phyloP scores from a whole-genome alignment of 2,888 invertebrate species.

The Acanthopleura granulata region DNA sequence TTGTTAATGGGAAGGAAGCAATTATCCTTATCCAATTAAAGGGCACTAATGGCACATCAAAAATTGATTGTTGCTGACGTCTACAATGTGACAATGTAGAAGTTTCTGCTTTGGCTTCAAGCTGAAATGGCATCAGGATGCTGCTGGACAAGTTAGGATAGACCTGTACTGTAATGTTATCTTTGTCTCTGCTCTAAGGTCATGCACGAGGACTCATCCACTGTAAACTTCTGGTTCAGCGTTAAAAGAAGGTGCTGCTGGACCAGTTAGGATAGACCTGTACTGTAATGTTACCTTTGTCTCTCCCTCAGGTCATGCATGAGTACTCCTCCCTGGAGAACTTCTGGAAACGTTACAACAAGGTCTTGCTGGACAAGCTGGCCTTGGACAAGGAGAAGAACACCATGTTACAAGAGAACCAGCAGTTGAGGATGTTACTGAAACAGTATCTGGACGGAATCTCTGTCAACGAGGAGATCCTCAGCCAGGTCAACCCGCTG shows the following conservation, averaged over 20 bases:
- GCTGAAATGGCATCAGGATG: too few relatives aligned
- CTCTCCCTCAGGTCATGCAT: slow-evolving; percentile 60
- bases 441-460: slow-evolving; percentile 71
- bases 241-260: too few relatives aligned
- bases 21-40: too few relatives aligned
- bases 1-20: too few relatives aligned
- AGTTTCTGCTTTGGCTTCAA: too few relatives aligned
- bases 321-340: slow-evolving; percentile 74
- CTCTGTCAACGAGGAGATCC: slow-evolving; percentile 69
- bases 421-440: slow-evolving; percentile 67
- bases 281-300: not conserved
- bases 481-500: slow-evolving; percentile 68
- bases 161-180: not conserved
- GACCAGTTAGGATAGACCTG: not conserved
- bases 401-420: slow-evolving; percentile 75
- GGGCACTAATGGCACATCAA: too few relatives aligned
- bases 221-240: slow-evolving; percentile 81
- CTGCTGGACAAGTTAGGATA: too few relatives aligned
- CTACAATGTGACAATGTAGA: too few relatives aligned
- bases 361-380: slow-evolving; percentile 73
- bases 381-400: slow-evolving; percentile 70
- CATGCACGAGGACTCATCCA: slow-evolving; percentile 65
- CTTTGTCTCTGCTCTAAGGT: slow-evolving; percentile 42
- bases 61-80: too few relatives aligned
- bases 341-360: slow-evolving; percentile 78